Conservation (phyloP, 2,113 vertebrate species). For the Spermophilus dauricus region DNA sequence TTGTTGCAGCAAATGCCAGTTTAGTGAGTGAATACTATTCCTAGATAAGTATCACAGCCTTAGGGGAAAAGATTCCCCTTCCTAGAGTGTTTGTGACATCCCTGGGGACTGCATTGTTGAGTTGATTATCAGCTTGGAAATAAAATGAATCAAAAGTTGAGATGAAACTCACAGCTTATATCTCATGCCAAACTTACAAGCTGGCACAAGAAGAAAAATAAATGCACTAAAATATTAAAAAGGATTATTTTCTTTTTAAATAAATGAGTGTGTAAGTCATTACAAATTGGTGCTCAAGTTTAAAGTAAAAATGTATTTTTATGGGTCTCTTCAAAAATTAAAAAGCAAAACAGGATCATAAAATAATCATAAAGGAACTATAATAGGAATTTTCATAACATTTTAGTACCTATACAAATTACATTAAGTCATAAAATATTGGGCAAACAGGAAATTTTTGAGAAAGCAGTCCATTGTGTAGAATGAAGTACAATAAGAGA, state of each 20-base stretch:
- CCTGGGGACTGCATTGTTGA: not conserved
- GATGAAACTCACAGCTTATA: too few species aligned
- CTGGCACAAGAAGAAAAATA: too few species aligned
- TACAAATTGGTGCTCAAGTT: not conserved
- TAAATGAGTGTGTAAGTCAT: not conserved
- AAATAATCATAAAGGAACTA: not conserved
- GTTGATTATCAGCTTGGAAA: not conserved
- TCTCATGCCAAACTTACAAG: too few species aligned
- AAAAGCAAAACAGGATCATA: not conserved
- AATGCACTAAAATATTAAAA: too few species aligned
- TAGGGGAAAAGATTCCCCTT: not conserved
- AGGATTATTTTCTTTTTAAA: not conserved
- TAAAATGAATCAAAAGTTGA: too few species aligned
- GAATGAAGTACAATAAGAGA: not conserved
- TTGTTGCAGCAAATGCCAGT: not conserved
- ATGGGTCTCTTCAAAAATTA: not conserved
- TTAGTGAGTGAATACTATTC: not conserved
- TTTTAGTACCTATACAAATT: not conserved
- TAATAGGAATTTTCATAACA: not conserved
- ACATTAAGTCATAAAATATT: not conserved
- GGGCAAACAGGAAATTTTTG: not conserved
- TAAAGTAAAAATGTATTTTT: not conserved
- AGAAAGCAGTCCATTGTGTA: not conserved
- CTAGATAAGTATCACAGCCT: not conserved
- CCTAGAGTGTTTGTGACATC: too few species aligned